A percentile compares a stretch with the other conserved stretches of the same genome.
Evolutionary conservation across 2,797 vertebrate genomes (phyloP).

Genomic region (Ceryle rudis): DNA sequence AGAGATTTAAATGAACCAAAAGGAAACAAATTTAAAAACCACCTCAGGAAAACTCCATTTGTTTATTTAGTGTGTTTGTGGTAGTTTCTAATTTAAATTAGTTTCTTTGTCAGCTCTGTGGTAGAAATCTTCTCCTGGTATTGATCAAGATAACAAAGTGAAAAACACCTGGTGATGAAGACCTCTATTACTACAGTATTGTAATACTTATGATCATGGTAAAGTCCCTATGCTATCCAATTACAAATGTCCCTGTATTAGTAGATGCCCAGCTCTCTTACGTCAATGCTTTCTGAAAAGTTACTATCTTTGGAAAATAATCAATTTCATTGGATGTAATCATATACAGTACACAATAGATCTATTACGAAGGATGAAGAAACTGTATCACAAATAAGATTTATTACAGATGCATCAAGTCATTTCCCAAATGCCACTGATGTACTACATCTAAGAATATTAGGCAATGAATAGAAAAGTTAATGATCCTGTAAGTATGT

Average conservation of each 20-base stretch:
- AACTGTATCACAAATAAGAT: background rate
- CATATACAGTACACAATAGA: background rate
- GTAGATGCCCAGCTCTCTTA: background rate
- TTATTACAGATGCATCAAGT: background rate
- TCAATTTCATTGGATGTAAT: background rate
- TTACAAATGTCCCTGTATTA: background rate
- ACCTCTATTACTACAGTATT: background rate
- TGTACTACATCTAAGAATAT: background rate
- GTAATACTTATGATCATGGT: background rate
- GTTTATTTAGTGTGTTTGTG: background rate
- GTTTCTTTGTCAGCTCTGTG: background rate
- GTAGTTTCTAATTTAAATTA: background rate
- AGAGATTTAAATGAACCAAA: background rate
- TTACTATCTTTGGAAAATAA: background rate
- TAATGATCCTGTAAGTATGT: background rate
- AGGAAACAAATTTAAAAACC: background rate
- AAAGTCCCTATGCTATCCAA: background rate
- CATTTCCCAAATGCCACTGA: background rate
- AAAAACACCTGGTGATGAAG: background rate
- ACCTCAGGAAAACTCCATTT: background rate
- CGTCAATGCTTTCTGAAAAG: background rate
- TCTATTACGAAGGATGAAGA: background rate
- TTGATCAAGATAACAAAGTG: background rate
- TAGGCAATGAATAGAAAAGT: background rate
- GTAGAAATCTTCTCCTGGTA: background rate